Conservation (phyloP, 2,888 invertebrate species). For the Pycnomerus fuliginosus region DNA sequence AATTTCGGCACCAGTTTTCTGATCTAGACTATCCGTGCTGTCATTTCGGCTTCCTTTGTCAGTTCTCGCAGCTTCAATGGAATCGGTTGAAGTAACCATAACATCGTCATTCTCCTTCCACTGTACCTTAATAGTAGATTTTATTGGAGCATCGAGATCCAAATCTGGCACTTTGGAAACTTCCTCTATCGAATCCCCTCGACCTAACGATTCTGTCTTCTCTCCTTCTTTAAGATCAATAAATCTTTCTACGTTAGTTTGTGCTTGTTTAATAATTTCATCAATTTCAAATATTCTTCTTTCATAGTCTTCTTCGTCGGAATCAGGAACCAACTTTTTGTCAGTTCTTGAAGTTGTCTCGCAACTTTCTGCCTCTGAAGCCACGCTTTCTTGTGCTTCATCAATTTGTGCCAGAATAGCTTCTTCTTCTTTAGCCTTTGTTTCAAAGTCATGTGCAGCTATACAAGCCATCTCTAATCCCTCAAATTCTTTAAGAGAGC, state of each 20-base stretch:
- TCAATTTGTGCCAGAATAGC: conserved; percentile 64
- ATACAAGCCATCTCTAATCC: conserved; percentile 85
- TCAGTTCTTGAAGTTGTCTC: conserved; percentile 63
- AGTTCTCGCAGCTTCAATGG: conserved; percentile 54
- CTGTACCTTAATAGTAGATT: conserved; percentile 51
- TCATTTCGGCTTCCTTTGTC: conserved; percentile 57
- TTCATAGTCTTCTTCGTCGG: conserved; percentile 62
- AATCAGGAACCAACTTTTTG: conserved; percentile 60
- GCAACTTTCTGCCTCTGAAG: conserved; percentile 60
- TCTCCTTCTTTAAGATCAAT: conserved; percentile 60
- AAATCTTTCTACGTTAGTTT: conserved; percentile 65
- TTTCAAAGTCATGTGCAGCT: conserved; percentile 80
- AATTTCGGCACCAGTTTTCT: conserved; percentile 56
- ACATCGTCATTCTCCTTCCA: conserved; percentile 53
- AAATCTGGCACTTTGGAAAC: conserved; percentile 57
- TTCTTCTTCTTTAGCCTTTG: conserved; percentile 83
- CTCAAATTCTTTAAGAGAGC: conserved; percentile 91
- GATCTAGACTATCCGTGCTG: conserved; percentile 69
- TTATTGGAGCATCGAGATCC: conserved; percentile 53
- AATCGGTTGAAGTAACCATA: conserved; percentile 65
- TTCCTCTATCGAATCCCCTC: conserved; percentile 57
- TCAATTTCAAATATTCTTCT: conserved; percentile 68
- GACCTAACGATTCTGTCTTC: conserved; percentile 56
- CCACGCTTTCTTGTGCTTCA: conserved; percentile 56
- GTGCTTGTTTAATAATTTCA: conserved; percentile 67